Evolutionary conservation across 2,113 vertebrate genomes (phyloP).

Genomic region (Pleuronectes platessa): DNA sequence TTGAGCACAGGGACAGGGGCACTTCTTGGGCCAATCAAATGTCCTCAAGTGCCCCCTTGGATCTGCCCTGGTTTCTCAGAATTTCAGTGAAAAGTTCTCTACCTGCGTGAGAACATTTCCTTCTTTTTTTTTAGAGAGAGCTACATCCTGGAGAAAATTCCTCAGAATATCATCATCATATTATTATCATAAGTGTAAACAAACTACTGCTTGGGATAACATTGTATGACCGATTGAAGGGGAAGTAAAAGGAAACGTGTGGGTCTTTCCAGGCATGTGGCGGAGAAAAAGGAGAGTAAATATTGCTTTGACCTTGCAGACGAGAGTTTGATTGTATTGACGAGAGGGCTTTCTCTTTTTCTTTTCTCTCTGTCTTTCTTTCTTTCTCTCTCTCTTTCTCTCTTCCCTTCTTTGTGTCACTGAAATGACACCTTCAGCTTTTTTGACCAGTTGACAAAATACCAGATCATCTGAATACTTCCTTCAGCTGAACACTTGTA

Average conservation of each 20-base stretch:
- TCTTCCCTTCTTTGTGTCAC: slow-evolving; percentile 3
- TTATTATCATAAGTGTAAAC: slow-evolving; percentile 7
- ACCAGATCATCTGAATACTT: slow-evolving; percentile 38
- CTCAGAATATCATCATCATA: slow-evolving; percentile 24
- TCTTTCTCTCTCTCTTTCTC: background rate
- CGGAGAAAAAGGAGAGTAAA: slow-evolving; percentile 43
- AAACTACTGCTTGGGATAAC: background rate
- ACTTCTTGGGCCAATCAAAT: too few relatives aligned
- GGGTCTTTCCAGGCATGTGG: slow-evolving; percentile 18
- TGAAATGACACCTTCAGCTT: slow-evolving; percentile 1
- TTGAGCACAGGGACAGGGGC: too few relatives aligned
- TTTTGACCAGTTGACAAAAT: slow-evolving; percentile 53
- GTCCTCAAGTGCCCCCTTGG: too few relatives aligned
- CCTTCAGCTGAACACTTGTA: slow-evolving; percentile 33
- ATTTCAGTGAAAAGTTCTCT: background rate
- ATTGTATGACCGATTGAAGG: slow-evolving; percentile 31
- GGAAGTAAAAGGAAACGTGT: slow-evolving; percentile 37
- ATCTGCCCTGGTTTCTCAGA: too few relatives aligned
- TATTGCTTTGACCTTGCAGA: slow-evolving; percentile 57
- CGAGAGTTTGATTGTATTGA: slow-evolving; percentile 29
- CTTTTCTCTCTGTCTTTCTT: background rate
- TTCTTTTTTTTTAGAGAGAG: background rate
- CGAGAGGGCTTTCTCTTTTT: background rate
- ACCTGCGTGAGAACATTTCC: background rate
- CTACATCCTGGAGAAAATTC: slow-evolving; percentile 4